Base-by-base conservation (phyloP, 2,888 invertebrate genomes). In the Agrotis exclamationis region DNA sequence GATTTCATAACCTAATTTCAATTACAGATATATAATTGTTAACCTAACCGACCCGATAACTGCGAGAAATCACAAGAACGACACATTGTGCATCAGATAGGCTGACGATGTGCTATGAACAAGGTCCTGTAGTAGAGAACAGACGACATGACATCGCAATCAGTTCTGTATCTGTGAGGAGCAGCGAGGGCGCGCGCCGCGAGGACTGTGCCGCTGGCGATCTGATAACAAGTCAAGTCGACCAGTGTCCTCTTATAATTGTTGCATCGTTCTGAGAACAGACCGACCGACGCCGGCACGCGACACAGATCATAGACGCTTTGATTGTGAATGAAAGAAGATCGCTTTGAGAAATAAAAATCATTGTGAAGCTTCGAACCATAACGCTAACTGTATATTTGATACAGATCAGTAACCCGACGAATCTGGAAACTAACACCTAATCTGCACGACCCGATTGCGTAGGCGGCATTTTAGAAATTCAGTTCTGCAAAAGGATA, bases 51-150 rank as follows among this genome's bases (percentile, higher is more conserved):
- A 67, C 24, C 28, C 20, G 13, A 45, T 51, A 47, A 74, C 20
- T 74, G 50, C 45, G 54, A 64, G 69, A 64, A 80, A 77, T 80
- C 75, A 79, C 53, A 74, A 74, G 63, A 60, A 74, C n/a, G 28
- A 48, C 47, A 53, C 51, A 60, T 68, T 64, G 56, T 60, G 48
- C 28, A 44, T 59, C 50, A 78, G 74, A 73, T 58, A 73, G 54
- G 45, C 47, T 20, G 51, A 44, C 28, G 71, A 64, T 63, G 45
- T 51, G 48, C 9, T 28, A 39, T 51, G 47, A 60, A 60, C 63
- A 51, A 54, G 51, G 60, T 44, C 47, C 59, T 56, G 45, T 53
- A 44, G 14, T 39, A 24, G 53, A 62, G 73, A 45, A 47, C 33
- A 57, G 45, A 74, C 63, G 39, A 51, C 44, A 18, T 6, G 24